Evolutionary conservation across 2,888 invertebrate genomes (phyloP), one percentile per base, ranked within the genome.

Genomic region (Danaus chrysippus): DNA sequence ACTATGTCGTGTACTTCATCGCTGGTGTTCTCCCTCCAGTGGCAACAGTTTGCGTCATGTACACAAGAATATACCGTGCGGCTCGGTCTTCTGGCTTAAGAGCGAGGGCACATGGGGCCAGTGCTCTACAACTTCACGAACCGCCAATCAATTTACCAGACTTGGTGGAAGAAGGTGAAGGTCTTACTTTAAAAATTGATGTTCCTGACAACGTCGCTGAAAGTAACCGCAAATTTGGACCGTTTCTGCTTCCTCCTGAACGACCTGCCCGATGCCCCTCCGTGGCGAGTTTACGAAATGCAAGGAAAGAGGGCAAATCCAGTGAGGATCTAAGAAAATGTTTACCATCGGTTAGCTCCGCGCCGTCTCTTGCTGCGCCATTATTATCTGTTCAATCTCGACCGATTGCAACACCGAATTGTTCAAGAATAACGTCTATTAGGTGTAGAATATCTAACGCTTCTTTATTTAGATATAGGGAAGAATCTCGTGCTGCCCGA

Each of bases 401-500:
- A 12, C 81, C 87, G n/a, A 81, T 93, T 62, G 89, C 92, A 64
- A 90, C 92, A 59, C 80, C 84, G 0, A 81, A 76, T 56, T 91
- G 92, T 62, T 94, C 93, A 66, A 93, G 94, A 78, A 95, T 96
- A 75, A 94, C 94, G 65, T 94, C 94, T 59, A 87, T 96, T 69
- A 93, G 95, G 62, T 94, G 95, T 80, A 93, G 96, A 59, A 95
- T 97, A 68, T 96, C 96, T 67, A 96, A 96, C 78, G 96, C 96
- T 42, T 95, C 96, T 54, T 91, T 96, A 66, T 96, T 96, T 84
- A 93, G 95, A 76, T 96, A 97, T 79, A 92, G 96, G 59, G 97
- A 97, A 79, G 97, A 97, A 86, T 96, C 96, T 70, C 93, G 97
- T 69, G 96, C 97, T 1, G 97, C 97, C 10, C 94, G 96, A 70